A percentile compares a stretch with the other conserved stretches of the same genome.
These are phyloP conservation scores for Tachysurus vachellii DNA, from an alignment of 2,113 vertebrate genomes.

Conservation along the genomic window DNA sequence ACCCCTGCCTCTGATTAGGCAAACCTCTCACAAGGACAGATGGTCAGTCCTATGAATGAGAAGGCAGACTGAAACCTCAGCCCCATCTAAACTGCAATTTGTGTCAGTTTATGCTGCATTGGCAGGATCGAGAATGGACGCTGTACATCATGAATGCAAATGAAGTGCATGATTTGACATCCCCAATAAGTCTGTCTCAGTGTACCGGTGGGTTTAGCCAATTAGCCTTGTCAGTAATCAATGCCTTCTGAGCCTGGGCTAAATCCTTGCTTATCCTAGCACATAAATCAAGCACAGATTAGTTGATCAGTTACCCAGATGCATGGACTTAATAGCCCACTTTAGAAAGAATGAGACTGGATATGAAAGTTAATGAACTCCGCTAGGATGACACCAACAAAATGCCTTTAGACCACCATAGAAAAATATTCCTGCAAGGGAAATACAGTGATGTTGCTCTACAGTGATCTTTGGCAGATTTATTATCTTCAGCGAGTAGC, in stretches of 20 bases:
- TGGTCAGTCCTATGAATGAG: conserved; percentile 61
- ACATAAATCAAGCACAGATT: conserved; percentile 77
- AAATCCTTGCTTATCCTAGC: conserved; percentile 70
- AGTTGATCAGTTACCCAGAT: conserved; percentile 73
- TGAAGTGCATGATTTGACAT: conserved; percentile 76
- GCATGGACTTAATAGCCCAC: conserved; percentile 70
- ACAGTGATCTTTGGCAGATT: conserved; percentile 40
- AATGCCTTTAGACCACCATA: conserved; percentile 51
- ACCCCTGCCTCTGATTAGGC: conserved; percentile 34
- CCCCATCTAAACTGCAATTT: conserved; percentile 50
- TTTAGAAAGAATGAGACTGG: conserved; percentile 70
- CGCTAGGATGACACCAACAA: conserved; percentile 57
- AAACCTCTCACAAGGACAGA: conserved; percentile 61
- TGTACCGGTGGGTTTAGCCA: conserved; percentile 74
- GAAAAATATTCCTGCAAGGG: conserved; percentile 31
- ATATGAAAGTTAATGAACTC: conserved; percentile 76
- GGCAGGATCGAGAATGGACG: conserved; percentile 68
- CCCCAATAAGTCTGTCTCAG: conserved; percentile 75
- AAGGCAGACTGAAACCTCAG: conserved; percentile 57
- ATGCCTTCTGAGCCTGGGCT: conserved; percentile 68
- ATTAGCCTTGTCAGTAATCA: conserved; percentile 80
- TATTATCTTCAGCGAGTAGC: conserved; percentile 38
- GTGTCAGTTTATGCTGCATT: conserved; percentile 67
- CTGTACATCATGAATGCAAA: conserved; percentile 77
- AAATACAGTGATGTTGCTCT: conserved; percentile 47